Evolutionary conservation across 2,888 invertebrate genomes (phyloP).

Genomic region (Schrankia costaestrigalis): DNA sequence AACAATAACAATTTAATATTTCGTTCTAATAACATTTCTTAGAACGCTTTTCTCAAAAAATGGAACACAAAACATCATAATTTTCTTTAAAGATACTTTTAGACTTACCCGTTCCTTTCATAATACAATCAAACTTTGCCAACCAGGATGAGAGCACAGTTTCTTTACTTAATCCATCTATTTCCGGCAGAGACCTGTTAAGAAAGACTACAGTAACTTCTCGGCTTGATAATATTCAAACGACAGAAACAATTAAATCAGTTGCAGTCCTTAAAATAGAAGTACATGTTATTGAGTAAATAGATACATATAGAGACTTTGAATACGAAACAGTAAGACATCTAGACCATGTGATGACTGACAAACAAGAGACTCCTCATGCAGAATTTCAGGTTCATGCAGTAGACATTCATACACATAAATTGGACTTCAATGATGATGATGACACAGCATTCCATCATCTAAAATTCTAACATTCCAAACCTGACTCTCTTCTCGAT

Average conservation of each 20-base stretch:
- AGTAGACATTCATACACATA: slow-evolving; percentile 2
- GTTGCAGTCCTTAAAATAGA: too few species aligned
- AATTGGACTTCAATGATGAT: slow-evolving; percentile 11
- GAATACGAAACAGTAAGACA: too few species aligned
- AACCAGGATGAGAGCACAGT: slow-evolving; percentile 99
- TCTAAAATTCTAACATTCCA: slow-evolving; percentile 29
- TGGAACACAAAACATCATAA: not conserved
- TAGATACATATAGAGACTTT: too few species aligned
- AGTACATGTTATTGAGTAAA: too few species aligned
- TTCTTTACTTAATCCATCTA: slow-evolving; percentile 99
- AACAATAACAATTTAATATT: too few species aligned
- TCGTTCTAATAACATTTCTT: slow-evolving; percentile 6
- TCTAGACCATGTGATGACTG: not conserved
- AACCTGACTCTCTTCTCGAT: slow-evolving; percentile 98
- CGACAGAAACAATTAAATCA: too few species aligned
- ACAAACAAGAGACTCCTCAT: slow-evolving; percentile 1
- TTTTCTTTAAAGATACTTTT: slow-evolving; percentile 11
- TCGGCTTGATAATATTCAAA: too few species aligned
- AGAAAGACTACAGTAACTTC: too few species aligned
- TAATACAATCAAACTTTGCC: slow-evolving; percentile 99
- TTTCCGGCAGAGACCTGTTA: slow-evolving; percentile 96
- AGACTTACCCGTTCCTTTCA: slow-evolving; percentile 87
- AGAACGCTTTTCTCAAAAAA: slow-evolving; percentile 1
- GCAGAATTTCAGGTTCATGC: slow-evolving; percentile 4
- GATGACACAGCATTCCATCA: slow-evolving; percentile 8